Base-by-base conservation (phyloP, 2,888 invertebrate genomes). In the Metalampra italica region DNA sequence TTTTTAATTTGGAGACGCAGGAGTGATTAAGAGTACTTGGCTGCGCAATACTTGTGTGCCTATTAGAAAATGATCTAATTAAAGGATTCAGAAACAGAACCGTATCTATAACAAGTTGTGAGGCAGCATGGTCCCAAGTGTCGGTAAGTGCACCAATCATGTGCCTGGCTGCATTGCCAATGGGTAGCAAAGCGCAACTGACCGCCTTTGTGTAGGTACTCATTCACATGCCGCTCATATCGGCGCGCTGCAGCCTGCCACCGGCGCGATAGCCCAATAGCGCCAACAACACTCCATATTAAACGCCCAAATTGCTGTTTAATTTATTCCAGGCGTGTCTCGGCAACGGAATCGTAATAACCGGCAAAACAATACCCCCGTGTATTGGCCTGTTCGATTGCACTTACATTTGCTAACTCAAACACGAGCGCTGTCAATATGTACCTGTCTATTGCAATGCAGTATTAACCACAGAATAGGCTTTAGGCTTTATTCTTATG, bases 271-370 rank as follows among this genome's bases (percentile, higher is more conserved):
- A 75, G 76, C 68, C 76, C 82, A 82, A 82, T 81, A 78, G 77
- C 79, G 78, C 71, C 75, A 81, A 84, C 85, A 85, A 82, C 82
- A 83, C 82, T 83, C 79, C 84, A 83, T 85, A 87, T 86, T 87
- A 87, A 87, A 86, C 75, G 80, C 78, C 82, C 81, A 85, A 89
- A 89, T 86, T 86, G 85, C 82, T 84, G 78, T 87, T 87, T 86
- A 87, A 88, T 87, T 86, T 88, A 89, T 89, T 86, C 88, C 67
- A 82, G 66, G 78, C 88, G 88, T 88, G 88, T 87, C 83, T 81
- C 84, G 80, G 84, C 82, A 86, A 83, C 81, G 77, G 81, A 83
- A 83, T 85, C 80, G 85, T 80, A 87, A 86, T 87, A 88, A 85
- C 86, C 72, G 72, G 70, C 76, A 81, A 85, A 88, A 84, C 85